Base-by-base conservation (phyloP, 1,140 invertebrate genomes). In the Rhagoletis pomonella region DNA sequence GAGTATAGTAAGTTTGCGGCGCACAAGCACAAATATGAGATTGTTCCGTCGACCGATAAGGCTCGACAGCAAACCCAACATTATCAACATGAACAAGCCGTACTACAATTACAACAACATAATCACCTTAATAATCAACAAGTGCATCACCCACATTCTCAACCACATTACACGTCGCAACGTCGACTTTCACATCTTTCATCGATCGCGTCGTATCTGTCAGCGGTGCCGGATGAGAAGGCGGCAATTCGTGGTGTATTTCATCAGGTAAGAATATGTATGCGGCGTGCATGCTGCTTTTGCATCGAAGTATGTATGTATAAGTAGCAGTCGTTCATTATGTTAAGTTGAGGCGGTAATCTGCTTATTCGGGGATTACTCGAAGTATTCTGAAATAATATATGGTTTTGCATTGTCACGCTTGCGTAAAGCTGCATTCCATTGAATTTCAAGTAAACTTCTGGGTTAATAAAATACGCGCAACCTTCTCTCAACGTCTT, bases 1-100 rank as follows among this genome's bases (percentile, higher is more conserved):
- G 91, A 92, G 59, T 91, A 92, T 19, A 89, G 89, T 44, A 91
- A 90, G 67, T 90, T 92, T 87, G 90, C 91, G 89, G 90, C 91
- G 42, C 88, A 42, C 69, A 89, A 88, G 86, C 85, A 88, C 50
- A 81, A 88, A n/a, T 92, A 91, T 86, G 88, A 90, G 81, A 90
- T 92, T 88, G 91, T 92, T 42, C 90, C 91, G 10, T 88, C 81
- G 7, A 42, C 64, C 6, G 69, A 86, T 65, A 86, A 86, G 39
- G 85, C 55, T 0, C 85, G 59, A 42, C 39, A 86, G 4, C 85
- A 77, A 62, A 29, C 77, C 17, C 86, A 69, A 6, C 65, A 86
- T 47, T 86, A 86, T 64, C 85, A 86, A 19, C 64, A 64, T 3
- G 55, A 86, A 17, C 85, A 65, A 55, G 85, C 62, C 14, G n/a